Evolutionary conservation across 2,888 invertebrate genomes (phyloP), one percentile per base, ranked within the genome.

Genomic region (Bursaphelenchus okinawaensis): DNA sequence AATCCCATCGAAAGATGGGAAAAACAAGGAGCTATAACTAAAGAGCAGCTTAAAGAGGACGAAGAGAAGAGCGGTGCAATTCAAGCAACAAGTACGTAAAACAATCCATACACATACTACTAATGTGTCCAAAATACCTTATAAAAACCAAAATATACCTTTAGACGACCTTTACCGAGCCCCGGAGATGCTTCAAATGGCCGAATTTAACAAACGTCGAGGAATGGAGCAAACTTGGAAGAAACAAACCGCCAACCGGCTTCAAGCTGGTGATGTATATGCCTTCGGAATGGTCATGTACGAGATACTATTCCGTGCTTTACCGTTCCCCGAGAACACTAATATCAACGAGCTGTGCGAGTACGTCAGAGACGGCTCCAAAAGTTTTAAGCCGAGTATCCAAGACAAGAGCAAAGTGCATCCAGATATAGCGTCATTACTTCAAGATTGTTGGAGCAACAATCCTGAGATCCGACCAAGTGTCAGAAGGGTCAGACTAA

Each of bases 1-100:
- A 77, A 79, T 63, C 77, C 79, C 16, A 54, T 79, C 24, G 79
- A 79, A 63, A 29, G 75, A 27, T 79, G 79, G 79, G 76, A 75
- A 55, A 79, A 79, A 55, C 65, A 70, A 55, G 77, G 77, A 19
- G 31, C 67, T n/a, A 74, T 79, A 26, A 68, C 68, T 6, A 72
- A 69, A 20, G 78, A 79, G 60, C 69, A 72, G 19, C 56, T 77
- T 20, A 75, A 76, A 58, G 77, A 76, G 27, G 70, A 65, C 6
- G 74, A 79, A 23, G 78, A 79, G 23, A 75, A 72, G 62, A 74
- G 73, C 60, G 76, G 73, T 8, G 68, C 76, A 4, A 63, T 70
- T 1, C 78, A 78, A 67, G 72, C 66, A 26, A 75, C 75, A 4
- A 74, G 75, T 70, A 8, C 55, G 66, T 55, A n/a, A 26, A 12